Percentiles rank a stretch among this genome's conserved stretches.
phyloP scores from a whole-genome alignment of 2,888 invertebrate species.

The Mimumesa dahlbomi region DNA sequence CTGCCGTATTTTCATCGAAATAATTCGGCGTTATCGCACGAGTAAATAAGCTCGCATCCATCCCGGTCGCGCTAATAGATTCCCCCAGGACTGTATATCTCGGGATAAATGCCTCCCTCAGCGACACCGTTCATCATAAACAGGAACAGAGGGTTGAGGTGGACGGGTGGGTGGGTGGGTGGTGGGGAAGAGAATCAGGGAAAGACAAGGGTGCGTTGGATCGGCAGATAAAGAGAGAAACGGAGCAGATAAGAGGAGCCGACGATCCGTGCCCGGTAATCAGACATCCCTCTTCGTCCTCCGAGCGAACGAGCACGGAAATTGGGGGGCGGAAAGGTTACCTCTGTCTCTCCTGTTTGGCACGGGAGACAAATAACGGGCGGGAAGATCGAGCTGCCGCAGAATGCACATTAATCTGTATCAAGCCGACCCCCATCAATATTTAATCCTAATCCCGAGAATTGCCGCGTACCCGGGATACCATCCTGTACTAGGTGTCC shows the following conservation, averaged over 20 bases:
- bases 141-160: too few species aligned
- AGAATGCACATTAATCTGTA: conserved; percentile 78
- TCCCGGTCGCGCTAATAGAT: conserved; percentile 66
- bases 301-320: neutral
- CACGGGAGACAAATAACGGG: conserved; percentile 73
- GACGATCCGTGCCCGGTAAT: conserved; percentile 68
- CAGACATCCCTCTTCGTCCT: conserved; percentile 30
- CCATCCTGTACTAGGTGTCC: conserved; percentile 18
- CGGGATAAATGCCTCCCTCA: conserved; percentile 71
- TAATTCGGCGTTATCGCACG: conserved; percentile 66
- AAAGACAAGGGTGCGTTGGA: conserved; percentile 9
- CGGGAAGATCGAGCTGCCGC: conserved; percentile 61
- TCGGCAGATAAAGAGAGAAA: conserved; percentile 63
- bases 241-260: conserved; percentile 66
- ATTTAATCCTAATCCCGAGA: conserved; percentile 79
- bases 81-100: conserved; percentile 72
- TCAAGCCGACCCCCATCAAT: conserved; percentile 77
- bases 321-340: neutral
- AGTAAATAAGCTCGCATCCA: conserved; percentile 73
- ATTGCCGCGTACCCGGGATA: conserved; percentile 64
- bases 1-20: conserved; percentile 9
- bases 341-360: conserved; percentile 19
- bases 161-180: too few species aligned
- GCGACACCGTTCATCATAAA: conserved; percentile 77
- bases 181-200: conserved; percentile 7